Evolutionary conservation across 2,888 invertebrate genomes (phyloP), one percentile per base, ranked within the genome.

Genomic region (Augochlorella aurata): DNA sequence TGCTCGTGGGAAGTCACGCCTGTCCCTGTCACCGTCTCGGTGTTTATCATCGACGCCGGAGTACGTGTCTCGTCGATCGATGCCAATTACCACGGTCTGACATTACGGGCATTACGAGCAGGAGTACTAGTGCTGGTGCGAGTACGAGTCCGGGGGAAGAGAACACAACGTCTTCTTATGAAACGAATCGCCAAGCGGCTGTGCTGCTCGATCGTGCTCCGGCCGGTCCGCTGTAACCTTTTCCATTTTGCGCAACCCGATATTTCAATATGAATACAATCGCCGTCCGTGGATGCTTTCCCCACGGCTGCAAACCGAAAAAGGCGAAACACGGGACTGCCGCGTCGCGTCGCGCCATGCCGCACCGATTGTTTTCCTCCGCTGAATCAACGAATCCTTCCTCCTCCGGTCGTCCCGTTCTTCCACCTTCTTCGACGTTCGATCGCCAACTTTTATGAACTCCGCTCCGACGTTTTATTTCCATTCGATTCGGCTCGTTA

Each of bases 181-280:
- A 81, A 84, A 81, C 76, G 76, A 61, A 83, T 71, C 74, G 67
- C 69, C 50, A 69, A 63, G 58, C 58, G 58, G 21, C 21, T 21
- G 38, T 7, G 38, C 38, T 3, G 38, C 54, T 66, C 82, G 79
- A 80, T 82, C 83, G 79, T 80, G 83, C 77, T 66, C 70, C 24
- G 63, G 75, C 50, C 54, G 69, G 63, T 82, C 80, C 67, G 61
- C 67, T 76, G 16, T 85, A 87, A 87, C 87, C 87, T 87, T 87
- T 87, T 73, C 77, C 84, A 70, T 72, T 85, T 87, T 87, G 85
- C 87, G 85, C 83, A 87, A 87, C 63, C 18, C 82, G 85, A 87
- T 87, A 87, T 85, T 87, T 83, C 87, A 66, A 82, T 83, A 74
- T 67, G 81, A 78, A 81, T 74, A 87, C 77, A 85, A 87, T 82